Conservation (phyloP, 2,888 invertebrate species). For the Drosophila mercatorum region DNA sequence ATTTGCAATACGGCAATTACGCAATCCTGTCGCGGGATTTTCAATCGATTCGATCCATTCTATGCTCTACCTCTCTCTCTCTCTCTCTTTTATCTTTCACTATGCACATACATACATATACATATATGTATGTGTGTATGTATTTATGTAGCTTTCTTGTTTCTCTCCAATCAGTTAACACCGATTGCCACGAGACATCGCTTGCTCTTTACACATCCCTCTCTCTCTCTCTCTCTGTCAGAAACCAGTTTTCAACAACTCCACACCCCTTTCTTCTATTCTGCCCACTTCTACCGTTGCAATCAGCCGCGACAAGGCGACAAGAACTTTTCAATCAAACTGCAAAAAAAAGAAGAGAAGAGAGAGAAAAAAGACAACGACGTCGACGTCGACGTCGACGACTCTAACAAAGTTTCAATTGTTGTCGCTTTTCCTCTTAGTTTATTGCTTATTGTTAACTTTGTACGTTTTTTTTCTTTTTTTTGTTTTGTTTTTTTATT, state of each 20-base stretch:
- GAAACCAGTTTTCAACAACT: constrained; percentile 48
- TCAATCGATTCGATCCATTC: constrained; percentile 46
- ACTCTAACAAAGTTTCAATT: constrained; percentile 32
- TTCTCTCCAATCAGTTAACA: constrained; percentile 39
- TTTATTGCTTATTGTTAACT: constrained; percentile 11
- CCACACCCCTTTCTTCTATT: constrained; percentile 34
- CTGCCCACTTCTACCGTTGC: constrained; percentile 25
- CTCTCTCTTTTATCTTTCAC: not conserved
- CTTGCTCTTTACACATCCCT: constrained; percentile 18
- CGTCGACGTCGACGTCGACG: not conserved
- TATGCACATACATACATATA: not conserved
- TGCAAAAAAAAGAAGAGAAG: constrained; percentile 17
- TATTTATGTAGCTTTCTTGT: constrained; percentile 19
- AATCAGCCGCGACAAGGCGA: constrained; percentile 51
- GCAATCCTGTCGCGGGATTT: constrained; percentile 27
- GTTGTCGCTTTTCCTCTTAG: constrained; percentile 22
- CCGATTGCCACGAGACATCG: constrained; percentile 52
- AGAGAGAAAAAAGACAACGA: not conserved
- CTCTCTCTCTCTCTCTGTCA: constrained; percentile 3
- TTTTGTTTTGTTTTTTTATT: not conserved
- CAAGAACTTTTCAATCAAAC: constrained; percentile 59
- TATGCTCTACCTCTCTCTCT: not conserved
- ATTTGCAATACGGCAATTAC: constrained; percentile 26
- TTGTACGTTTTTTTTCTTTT: not conserved
- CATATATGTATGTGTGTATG: not conserved